These are phyloP conservation scores for Vicugna pacos DNA, from an alignment of 2,113 vertebrate genomes.

Conservation along the genomic window DNA sequence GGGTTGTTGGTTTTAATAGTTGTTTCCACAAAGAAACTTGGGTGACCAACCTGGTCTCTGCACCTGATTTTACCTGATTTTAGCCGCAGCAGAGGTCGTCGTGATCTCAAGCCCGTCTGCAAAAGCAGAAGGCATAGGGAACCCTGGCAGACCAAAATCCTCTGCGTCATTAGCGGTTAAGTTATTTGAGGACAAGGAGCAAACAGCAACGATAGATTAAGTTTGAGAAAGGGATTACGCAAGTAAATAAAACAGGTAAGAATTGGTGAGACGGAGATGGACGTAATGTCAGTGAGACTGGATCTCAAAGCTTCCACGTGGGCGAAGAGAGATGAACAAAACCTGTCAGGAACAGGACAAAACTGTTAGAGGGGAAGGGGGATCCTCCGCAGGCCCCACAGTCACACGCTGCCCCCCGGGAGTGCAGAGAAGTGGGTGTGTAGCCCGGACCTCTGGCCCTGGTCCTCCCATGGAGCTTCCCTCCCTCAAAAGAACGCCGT, in stretches of 20 bases:
- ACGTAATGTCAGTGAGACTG: accelerated
- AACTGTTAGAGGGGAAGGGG: no score
- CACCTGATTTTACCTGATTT: neutral
- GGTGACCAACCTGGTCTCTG: neutral
- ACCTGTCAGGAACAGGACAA: neutral
- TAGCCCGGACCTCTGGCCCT: accelerated
- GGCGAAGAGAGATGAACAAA: neutral
- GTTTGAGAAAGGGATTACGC: neutral
- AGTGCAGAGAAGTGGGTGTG: accelerated
- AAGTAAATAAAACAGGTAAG: neutral
- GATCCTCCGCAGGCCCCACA: accelerated
- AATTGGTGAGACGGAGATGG: neutral
- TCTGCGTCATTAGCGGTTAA: neutral
- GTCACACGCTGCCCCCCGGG: neutral
- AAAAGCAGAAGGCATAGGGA: neutral
- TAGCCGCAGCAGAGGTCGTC: accelerated
- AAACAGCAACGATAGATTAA: neutral
- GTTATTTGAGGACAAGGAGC: neutral
- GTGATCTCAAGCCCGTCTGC: neutral
- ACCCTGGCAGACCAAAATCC: neutral
- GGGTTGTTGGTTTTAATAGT: neutral
- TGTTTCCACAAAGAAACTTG: neutral
- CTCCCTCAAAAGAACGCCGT: accelerated
- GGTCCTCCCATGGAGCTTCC: accelerated
- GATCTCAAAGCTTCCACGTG: accelerated